These are phyloP conservation scores for Linyphia triangularis DNA, from an alignment of 2,888 invertebrate species.

Conservation along the genomic window DNA sequence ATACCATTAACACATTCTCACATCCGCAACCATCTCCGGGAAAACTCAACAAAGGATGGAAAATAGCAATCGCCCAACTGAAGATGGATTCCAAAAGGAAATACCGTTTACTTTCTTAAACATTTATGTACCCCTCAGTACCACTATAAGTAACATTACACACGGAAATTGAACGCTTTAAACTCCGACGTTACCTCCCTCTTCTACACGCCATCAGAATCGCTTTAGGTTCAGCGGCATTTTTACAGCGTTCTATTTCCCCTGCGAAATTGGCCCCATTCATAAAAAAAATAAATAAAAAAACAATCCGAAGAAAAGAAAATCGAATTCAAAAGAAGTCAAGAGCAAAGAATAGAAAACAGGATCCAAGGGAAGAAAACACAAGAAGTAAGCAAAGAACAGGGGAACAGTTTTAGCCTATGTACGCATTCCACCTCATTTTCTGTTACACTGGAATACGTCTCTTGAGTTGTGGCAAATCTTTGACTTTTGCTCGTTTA, in stretches of 20 bases:
- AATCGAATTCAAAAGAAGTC: neutral
- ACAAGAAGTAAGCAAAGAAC: neutral
- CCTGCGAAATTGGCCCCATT: slow-evolving; percentile 21
- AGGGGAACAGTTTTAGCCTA: slow-evolving; percentile 14
- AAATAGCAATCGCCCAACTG: no score
- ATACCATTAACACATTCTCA: no score
- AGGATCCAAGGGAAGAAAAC: neutral
- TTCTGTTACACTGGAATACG: slow-evolving; percentile 23
- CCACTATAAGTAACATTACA: neutral
- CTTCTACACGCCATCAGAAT: neutral
- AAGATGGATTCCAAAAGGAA: no score
- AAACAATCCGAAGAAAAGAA: neutral
- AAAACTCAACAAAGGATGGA: no score
- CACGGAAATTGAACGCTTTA: neutral
- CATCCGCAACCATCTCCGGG: no score
- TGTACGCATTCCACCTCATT: slow-evolving; percentile 2
- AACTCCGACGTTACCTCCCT: neutral
- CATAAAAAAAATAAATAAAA: neutral
- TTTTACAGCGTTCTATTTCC: slow-evolving; percentile 28
- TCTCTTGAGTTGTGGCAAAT: slow-evolving; percentile 3
- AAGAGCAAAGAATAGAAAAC: neutral
- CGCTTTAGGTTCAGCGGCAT: neutral
- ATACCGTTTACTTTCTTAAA: neutral
- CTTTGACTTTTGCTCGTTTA: slow-evolving; percentile 6
- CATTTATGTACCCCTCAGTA: neutral